phyloP scores from a whole-genome alignment of 2,797 vertebrate genomes.

The Epinephelus awoara region DNA sequence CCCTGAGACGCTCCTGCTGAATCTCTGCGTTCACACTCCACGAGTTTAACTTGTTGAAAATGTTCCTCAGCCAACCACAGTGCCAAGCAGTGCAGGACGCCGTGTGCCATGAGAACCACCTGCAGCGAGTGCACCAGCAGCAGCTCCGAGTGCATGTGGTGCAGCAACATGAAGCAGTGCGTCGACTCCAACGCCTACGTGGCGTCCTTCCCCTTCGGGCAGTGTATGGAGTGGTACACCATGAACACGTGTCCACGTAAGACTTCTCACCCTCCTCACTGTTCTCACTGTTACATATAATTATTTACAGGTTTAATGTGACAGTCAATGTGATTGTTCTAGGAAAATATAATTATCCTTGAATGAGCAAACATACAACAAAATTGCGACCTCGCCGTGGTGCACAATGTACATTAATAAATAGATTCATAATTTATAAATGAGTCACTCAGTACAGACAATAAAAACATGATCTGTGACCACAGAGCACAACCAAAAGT shows the following conservation, averaged over 20 bases:
- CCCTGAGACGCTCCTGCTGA: not conserved
- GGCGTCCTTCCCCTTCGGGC: conserved; percentile 97
- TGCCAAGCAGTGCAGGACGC: conserved; percentile 95
- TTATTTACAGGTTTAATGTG: not conserved
- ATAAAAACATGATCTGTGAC: too few relatives aligned
- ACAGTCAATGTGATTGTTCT: too few relatives aligned
- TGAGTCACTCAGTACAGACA: too few relatives aligned
- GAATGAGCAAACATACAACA: too few relatives aligned
- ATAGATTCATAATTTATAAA: too few relatives aligned
- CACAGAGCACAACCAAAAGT: too few relatives aligned
- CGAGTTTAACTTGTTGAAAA: not conserved
- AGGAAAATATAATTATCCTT: too few relatives aligned
- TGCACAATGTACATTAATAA: too few relatives aligned
- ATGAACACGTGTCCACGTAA: conserved; percentile 97
- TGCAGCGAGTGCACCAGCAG: conserved; percentile 96
- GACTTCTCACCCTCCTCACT: conserved; percentile 21
- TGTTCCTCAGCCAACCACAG: conserved; percentile 93
- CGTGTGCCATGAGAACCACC: conserved; percentile 90
- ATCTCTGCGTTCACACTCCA: not conserved
- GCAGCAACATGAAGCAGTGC: conserved; percentile 99
- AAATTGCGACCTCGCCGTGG: too few relatives aligned
- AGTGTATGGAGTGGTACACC: conserved; percentile 99
- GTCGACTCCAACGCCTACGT: conserved; percentile 99
- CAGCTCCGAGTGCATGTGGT: conserved; percentile 99
- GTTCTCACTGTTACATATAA: not conserved